Conservation (phyloP, 2,888 invertebrate species). For the Atethmia centrago region DNA sequence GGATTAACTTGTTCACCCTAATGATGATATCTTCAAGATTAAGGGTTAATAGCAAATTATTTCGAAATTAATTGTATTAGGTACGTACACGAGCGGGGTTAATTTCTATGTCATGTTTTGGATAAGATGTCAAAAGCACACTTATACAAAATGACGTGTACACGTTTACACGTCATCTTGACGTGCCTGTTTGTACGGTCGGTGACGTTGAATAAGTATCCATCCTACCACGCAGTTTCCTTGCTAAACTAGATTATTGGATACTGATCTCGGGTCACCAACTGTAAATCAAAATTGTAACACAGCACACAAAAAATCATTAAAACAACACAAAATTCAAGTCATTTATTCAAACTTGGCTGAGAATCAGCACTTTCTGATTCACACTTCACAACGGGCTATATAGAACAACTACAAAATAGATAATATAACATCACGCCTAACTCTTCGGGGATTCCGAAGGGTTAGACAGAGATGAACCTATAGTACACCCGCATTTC, state of each 20-base stretch:
- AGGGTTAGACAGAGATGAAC: too few species aligned
- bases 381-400: too few species aligned
- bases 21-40: conserved; percentile 20
- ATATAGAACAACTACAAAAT: background rate
- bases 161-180: too few species aligned
- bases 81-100: background rate
- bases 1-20: conserved; percentile 26
- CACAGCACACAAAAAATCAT: background rate
- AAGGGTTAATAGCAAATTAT: conserved; percentile 19
- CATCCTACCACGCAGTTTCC: background rate
- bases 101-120: background rate
- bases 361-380: too few species aligned
- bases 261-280: too few species aligned
- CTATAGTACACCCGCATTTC: too few species aligned
- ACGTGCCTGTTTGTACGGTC: background rate
- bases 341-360: too few species aligned
- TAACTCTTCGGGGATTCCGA: too few species aligned
- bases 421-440: too few species aligned
- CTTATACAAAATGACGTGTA: background rate
- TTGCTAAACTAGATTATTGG: background rate
- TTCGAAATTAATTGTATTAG: conserved; percentile 24
- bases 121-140: conserved; percentile 4
- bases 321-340: too few species aligned
- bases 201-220: background rate
- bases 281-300: background rate